Conservation (phyloP, 2,888 invertebrate species). For the Platynereis dumerilii region DNA sequence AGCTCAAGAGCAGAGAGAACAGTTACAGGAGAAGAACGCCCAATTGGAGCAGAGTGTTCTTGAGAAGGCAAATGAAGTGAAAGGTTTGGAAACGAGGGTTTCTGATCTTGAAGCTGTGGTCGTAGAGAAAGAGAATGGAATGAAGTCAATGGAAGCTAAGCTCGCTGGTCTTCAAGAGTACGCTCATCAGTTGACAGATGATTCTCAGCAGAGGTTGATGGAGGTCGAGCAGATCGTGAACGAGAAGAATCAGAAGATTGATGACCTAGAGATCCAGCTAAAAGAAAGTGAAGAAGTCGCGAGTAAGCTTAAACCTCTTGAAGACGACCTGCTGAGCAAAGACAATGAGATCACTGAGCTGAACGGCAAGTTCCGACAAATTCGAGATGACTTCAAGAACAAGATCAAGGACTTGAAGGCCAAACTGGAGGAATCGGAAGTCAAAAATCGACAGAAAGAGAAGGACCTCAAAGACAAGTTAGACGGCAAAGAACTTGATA, state of each 20-base stretch:
- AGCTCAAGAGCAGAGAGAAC: conserved; percentile 12
- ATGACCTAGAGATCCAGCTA: background rate
- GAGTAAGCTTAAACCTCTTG: background rate
- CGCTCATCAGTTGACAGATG: background rate
- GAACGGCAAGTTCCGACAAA: conserved; percentile 32
- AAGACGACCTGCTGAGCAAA: too few relatives aligned
- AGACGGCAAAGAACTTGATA: background rate
- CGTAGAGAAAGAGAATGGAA: conserved; percentile 19
- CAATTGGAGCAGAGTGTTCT: conserved; percentile 22
- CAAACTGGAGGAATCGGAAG: conserved; percentile 6
- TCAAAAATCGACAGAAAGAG: background rate
- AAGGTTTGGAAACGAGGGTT: conserved; percentile 19
- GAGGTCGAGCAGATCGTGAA: conserved; percentile 6
- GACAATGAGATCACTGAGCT: too few relatives aligned
- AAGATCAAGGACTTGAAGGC: conserved; percentile 30
- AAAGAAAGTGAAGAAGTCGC: background rate
- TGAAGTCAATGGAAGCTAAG: background rate
- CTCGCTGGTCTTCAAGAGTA: background rate
- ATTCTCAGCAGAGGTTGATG: background rate
- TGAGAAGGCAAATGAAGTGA: conserved; percentile 20
- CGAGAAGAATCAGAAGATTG: conserved; percentile 4
- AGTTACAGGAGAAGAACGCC: conserved; percentile 23
- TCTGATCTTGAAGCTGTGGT: conserved; percentile 23
- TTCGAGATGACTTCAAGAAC: conserved; percentile 44
- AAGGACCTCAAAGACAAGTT: background rate